A percentile compares a stretch with the other conserved stretches of the same genome.
These are phyloP conservation scores for Scrobipalpa atriplicella DNA, from an alignment of 2,888 invertebrate species.

Conservation along the genomic window DNA sequence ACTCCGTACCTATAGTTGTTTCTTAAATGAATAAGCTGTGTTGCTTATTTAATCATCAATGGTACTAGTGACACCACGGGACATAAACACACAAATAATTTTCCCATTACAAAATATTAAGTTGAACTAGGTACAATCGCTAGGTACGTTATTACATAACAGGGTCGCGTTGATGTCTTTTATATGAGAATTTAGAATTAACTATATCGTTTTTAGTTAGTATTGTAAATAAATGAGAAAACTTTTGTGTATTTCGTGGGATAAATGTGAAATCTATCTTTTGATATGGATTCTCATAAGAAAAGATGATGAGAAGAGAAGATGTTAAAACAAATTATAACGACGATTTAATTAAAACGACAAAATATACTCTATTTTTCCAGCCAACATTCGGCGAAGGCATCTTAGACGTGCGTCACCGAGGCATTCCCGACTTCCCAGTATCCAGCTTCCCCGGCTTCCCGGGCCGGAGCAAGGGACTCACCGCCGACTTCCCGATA, in stretches of 20 bases:
- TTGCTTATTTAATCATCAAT: too few species aligned
- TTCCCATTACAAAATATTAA: too few species aligned
- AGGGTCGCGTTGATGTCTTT: background rate
- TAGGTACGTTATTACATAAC: background rate
- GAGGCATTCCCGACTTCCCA: slow-evolving; percentile 68
- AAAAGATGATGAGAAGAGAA: too few species aligned
- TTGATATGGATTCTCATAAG: too few species aligned
- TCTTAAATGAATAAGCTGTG: too few species aligned
- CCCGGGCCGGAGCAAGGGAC: slow-evolving; percentile 53
- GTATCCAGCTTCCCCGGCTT: slow-evolving; percentile 50
- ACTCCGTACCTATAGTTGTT: too few species aligned
- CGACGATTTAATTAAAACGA: too few species aligned
- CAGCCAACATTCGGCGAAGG: slow-evolving; percentile 68
- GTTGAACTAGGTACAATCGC: too few species aligned
- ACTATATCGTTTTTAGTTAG: background rate
- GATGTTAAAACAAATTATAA: too few species aligned
- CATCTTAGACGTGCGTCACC: slow-evolving; percentile 65
- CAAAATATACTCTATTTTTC: slow-evolving; percentile 35
- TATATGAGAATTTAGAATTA: background rate
- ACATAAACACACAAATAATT: too few species aligned
- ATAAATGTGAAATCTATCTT: too few species aligned
- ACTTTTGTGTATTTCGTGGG: background rate
- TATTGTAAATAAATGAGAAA: background rate
- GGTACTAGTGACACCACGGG: too few species aligned
- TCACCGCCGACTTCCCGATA: slow-evolving; percentile 62